Percentiles rank a stretch among this genome's conserved stretches.
Evolutionary conservation across 2,888 invertebrate genomes (phyloP).

Genomic region (Reticulitermes lucifugus): DNA sequence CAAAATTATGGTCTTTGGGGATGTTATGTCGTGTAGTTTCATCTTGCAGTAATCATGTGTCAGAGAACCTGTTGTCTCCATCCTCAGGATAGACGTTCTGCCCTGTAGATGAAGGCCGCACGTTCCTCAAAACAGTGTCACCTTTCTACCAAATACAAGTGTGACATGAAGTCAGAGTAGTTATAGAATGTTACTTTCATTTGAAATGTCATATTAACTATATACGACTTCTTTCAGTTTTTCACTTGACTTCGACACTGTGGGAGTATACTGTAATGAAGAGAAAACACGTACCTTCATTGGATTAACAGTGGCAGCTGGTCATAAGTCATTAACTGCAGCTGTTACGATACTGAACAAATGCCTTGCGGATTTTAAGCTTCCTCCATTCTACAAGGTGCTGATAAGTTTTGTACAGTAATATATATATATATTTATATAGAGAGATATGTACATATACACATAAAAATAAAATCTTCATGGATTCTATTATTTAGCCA

Average conservation of each 20-base stretch:
- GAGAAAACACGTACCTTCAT: conserved; percentile 87
- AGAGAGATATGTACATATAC: not conserved
- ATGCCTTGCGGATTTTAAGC: conserved; percentile 78
- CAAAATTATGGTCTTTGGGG: too few relatives aligned
- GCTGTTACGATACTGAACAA: conserved; percentile 73
- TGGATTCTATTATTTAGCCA: too few relatives aligned
- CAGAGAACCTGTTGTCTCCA: too few relatives aligned
- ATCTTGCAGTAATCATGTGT: too few relatives aligned
- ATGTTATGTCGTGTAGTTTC: too few relatives aligned
- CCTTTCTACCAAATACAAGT: too few relatives aligned
- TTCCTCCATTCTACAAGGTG: conserved; percentile 84
- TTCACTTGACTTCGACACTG: conserved; percentile 69
- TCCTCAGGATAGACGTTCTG: too few relatives aligned
- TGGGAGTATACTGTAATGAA: conserved; percentile 85
- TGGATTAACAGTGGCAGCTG: conserved; percentile 74
- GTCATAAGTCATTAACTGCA: conserved; percentile 68
- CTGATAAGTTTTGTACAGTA: conserved; percentile 1
- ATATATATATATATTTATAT: not conserved
- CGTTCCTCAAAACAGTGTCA: too few relatives aligned
- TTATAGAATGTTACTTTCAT: not conserved
- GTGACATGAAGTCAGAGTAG: too few relatives aligned
- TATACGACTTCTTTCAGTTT: conserved; percentile 65
- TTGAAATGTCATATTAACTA: not conserved
- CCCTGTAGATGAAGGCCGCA: too few relatives aligned
- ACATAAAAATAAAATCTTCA: too few relatives aligned